Percentiles rank a stretch among this genome's conserved stretches.
Evolutionary conservation across 2,797 vertebrate species (phyloP).

Genomic region (Oryzias sinensis): DNA sequence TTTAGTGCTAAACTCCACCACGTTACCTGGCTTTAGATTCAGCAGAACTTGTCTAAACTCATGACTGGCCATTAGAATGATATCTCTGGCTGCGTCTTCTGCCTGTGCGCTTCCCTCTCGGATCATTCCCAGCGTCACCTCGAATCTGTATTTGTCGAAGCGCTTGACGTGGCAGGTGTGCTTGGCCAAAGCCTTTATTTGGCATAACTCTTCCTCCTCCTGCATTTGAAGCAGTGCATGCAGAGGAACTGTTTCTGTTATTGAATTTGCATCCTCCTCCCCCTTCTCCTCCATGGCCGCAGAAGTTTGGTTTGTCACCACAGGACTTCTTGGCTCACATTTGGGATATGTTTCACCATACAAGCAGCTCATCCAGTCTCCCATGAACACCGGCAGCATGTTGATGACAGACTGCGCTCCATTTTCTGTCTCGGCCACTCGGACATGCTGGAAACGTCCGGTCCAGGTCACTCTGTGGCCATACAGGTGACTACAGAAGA

Average conservation of each 20-base stretch:
- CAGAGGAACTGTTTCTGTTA: neutral
- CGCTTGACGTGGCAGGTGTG: slow-evolving; percentile 91
- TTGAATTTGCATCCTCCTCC: slow-evolving; percentile 9
- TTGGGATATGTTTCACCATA: slow-evolving; percentile 91
- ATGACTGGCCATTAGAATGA: slow-evolving; percentile 88
- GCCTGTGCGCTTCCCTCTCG: slow-evolving; percentile 50
- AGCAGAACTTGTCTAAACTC: slow-evolving; percentile 91
- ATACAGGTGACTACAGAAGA: slow-evolving; percentile 92
- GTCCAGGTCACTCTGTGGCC: slow-evolving; percentile 95
- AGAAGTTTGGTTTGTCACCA: slow-evolving; percentile 49
- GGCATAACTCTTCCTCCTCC: slow-evolving; percentile 91
- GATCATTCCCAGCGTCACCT: slow-evolving; percentile 88
- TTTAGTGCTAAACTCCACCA: slow-evolving; percentile 94
- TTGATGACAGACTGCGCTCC: slow-evolving; percentile 91
- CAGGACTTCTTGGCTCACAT: slow-evolving; percentile 79
- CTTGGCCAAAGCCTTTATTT: slow-evolving; percentile 86
- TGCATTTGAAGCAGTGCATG: slow-evolving; percentile 56
- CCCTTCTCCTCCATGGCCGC: neutral
- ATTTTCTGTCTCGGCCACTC: slow-evolving; percentile 91
- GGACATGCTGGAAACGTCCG: slow-evolving; percentile 88
- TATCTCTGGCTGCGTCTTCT: slow-evolving; percentile 86
- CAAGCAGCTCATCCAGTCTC: slow-evolving; percentile 92
- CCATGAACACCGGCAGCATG: slow-evolving; percentile 88
- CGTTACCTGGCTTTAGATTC: slow-evolving; percentile 85
- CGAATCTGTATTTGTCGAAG: slow-evolving; percentile 91